Percentiles rank a stretch among this genome's conserved stretches.
phyloP scores from a whole-genome alignment of 92 coral and sea anemone genomes.

The Pocillopora grandis region DNA sequence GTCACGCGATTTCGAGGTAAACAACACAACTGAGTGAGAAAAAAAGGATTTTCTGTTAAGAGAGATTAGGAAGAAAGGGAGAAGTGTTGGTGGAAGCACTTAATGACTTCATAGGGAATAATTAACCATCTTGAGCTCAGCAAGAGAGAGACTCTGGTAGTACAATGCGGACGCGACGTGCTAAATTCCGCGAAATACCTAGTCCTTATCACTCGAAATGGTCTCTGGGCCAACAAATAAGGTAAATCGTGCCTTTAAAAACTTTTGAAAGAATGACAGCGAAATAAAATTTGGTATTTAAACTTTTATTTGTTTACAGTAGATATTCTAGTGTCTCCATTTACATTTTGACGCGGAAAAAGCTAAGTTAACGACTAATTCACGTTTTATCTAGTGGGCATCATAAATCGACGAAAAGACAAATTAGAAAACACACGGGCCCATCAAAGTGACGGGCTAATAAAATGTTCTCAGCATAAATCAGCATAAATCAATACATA shows the following conservation, averaged over 20 bases:
- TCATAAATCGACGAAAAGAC: background rate
- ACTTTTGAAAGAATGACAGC: no score
- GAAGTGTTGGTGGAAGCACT: background rate
- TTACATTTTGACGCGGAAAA: no score
- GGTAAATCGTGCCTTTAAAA: no score
- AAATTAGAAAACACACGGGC: background rate
- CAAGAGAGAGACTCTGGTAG: background rate
- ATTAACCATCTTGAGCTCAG: background rate
- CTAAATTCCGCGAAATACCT: no score
- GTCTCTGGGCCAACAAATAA: no score
- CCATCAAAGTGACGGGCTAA: background rate
- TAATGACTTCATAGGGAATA: background rate
- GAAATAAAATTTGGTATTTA: no score
- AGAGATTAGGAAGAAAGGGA: background rate
- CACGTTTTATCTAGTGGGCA: no score
- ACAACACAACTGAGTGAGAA: background rate
- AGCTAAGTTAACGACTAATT: no score
- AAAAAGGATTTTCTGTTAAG: background rate
- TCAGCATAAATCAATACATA: background rate
- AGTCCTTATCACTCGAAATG: no score
- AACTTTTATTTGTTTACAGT: no score
- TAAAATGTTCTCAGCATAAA: background rate
- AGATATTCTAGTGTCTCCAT: no score
- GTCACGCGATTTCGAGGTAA: conserved; percentile 41
- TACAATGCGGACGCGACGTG: background rate